Evolutionary conservation across 2,113 vertebrate genomes (phyloP).

Genomic region (Vombatus ursinus): DNA sequence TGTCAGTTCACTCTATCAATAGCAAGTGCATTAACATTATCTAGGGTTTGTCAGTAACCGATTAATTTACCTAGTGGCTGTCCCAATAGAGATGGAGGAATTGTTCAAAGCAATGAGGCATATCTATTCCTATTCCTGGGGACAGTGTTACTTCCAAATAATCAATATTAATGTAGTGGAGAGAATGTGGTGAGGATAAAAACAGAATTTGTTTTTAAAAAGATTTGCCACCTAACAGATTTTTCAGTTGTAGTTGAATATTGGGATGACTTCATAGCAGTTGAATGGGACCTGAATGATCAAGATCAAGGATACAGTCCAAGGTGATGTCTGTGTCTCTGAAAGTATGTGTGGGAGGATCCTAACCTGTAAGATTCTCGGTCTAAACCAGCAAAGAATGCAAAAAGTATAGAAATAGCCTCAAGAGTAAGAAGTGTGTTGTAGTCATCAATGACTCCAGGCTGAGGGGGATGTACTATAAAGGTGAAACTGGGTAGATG

Average conservation of each 20-base stretch:
- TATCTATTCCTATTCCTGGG: conserved; percentile 89
- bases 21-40: conserved; percentile 92
- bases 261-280: not conserved
- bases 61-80: conserved; percentile 90
- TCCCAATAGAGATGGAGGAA: conserved; percentile 88
- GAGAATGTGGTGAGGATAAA: conserved; percentile 11
- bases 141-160: conserved; percentile 87
- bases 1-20: conserved; percentile 92
- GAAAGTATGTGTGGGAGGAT: not conserved
- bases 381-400: not conserved
- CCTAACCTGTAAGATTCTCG: not conserved
- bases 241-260: not conserved
- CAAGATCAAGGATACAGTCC: not conserved
- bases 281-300: not conserved
- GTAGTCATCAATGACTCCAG: not conserved
- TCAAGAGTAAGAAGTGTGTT: not conserved
- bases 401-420: not conserved
- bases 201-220: not conserved
- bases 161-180: conserved; percentile 89
- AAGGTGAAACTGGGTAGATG: not conserved
- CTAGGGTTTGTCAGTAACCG: conserved; percentile 89
- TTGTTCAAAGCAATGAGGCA: conserved; percentile 90
- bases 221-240: not conserved
- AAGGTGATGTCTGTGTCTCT: not conserved
- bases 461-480: not conserved